Percentiles rank a stretch among this genome's conserved stretches.
Conservation (phyloP, 2,113 vertebrate genomes). For the Eonycteris spelaea region DNA sequence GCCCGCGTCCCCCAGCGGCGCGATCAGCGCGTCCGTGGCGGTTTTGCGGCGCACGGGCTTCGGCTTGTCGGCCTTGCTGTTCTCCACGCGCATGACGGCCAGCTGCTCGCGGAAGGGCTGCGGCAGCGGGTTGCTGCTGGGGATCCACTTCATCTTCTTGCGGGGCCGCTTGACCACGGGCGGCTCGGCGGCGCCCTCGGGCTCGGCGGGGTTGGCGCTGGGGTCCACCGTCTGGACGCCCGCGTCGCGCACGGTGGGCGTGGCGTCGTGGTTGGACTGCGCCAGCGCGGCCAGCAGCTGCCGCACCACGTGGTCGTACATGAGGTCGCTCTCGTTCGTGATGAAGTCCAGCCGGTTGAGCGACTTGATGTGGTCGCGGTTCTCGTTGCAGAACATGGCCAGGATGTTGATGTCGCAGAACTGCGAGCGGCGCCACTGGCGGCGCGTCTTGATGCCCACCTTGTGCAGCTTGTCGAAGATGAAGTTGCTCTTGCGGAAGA, state of each 20-base stretch:
- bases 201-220: constrained; percentile 89
- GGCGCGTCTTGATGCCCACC: constrained; percentile 96
- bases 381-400: constrained; percentile 99
- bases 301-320: constrained; percentile 99
- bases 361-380: constrained; percentile 99
- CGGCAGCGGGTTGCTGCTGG: constrained; percentile 92
- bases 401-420: constrained; percentile 99
- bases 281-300: constrained; percentile 96
- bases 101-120: constrained; percentile 97
- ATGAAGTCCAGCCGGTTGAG: constrained; percentile 98
- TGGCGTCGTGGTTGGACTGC: constrained; percentile 96
- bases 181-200: constrained; percentile 88
- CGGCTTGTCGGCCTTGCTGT: constrained; percentile 93
- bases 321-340: constrained; percentile 98
- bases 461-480: constrained; percentile 99
- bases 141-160: constrained; percentile 99
- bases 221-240: constrained; percentile 95
- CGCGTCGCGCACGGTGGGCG: constrained; percentile 94
- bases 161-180: constrained; percentile 94
- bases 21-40: constrained; percentile 90
- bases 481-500: constrained; percentile 99
- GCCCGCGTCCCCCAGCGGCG: constrained; percentile 88
- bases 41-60: constrained; percentile 94
- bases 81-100: constrained; percentile 91
- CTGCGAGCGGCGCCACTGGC: constrained; percentile 98